Base-by-base conservation (phyloP, 2,113 vertebrate species). In the Felis chaus region DNA sequence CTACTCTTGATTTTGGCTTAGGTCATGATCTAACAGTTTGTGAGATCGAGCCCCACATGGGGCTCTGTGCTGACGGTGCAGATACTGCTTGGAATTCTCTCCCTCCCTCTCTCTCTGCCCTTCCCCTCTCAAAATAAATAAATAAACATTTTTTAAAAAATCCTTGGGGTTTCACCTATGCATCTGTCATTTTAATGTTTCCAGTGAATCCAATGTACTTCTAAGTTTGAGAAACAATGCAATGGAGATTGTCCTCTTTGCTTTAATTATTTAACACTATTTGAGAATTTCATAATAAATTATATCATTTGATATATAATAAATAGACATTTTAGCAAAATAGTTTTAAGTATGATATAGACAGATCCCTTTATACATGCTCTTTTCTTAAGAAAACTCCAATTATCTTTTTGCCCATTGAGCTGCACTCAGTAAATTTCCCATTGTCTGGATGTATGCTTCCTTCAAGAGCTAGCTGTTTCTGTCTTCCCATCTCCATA, bases 401-500 rank as follows among this genome's bases (percentile, higher is more conserved):
- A 91, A 83, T 80, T 88, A 69, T 45, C 3, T 50, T 65, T 94
- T 92, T 94, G 33, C 15, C 16, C 11, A 50, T 76, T 79, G 1
- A 95, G 15, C 10, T 79, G 12, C 33, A 45, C 4, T 73, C 50
- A 55, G 23, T 57, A 36, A 80, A 4, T 45, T 14, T 21, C 92
- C 36, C 13, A 74, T 91, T 94, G 4, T 55, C 66, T 95, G 61
- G 61, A 79, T 57, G 21, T 91, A 61, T 68, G 29, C 69, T 94
- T 82, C 13, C 19, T 36, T 65, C 31, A 55, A 71, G 41, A 93
- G 4, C 61, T 76, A 80, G 23, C 33, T 66, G 5, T 95, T 84
- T 33, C 74, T 97, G 81, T 87, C 91, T 97, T 85, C 65, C 71
- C 33, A 89, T 78, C 27, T 76, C 68, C 82, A n/a, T 65, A 68